Evolutionary conservation across 2,797 vertebrate genomes (phyloP).

Genomic region (Anabas testudineus): DNA sequence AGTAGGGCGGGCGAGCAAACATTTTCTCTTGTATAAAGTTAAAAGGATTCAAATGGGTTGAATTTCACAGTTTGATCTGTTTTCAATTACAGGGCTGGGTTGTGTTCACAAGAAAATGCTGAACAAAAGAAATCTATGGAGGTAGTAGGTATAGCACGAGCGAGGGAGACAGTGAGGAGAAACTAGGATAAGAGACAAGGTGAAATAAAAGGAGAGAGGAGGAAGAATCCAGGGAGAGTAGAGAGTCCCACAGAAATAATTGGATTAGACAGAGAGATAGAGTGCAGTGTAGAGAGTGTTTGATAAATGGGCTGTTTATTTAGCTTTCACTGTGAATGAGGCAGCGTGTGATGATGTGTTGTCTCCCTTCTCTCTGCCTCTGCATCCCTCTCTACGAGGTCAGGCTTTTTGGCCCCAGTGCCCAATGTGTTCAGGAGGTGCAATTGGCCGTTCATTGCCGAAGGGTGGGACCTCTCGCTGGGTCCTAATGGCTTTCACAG

Average conservation of each 20-base stretch:
- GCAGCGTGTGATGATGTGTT: conserved; percentile 59
- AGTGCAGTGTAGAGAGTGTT: conserved; percentile 42
- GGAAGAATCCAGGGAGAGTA: conserved; percentile 47
- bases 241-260: conserved; percentile 61
- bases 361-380: conserved; percentile 33
- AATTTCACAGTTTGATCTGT: conserved; percentile 82
- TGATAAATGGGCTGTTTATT: conserved; percentile 73
- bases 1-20: conserved; percentile 36
- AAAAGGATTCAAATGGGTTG: conserved; percentile 69
- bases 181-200: conserved; percentile 43
- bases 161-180: conserved; percentile 25
- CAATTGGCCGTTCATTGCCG: conserved; percentile 54
- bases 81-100: conserved; percentile 78
- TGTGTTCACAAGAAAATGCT: conserved; percentile 59
- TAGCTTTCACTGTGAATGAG: conserved; percentile 64
- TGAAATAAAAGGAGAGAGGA: conserved; percentile 56
- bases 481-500: conserved; percentile 78
- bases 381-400: conserved; percentile 37
- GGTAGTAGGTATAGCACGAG: conserved; percentile 49
- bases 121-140: conserved; percentile 74
- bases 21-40: conserved; percentile 65
- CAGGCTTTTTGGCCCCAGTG: conserved; percentile 41
- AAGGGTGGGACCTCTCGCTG: conserved; percentile 69
- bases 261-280: conserved; percentile 57
- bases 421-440: conserved; percentile 30